Base-by-base conservation (phyloP, 2,888 invertebrate genomes). In the Pachycephus smyrnensis region DNA sequence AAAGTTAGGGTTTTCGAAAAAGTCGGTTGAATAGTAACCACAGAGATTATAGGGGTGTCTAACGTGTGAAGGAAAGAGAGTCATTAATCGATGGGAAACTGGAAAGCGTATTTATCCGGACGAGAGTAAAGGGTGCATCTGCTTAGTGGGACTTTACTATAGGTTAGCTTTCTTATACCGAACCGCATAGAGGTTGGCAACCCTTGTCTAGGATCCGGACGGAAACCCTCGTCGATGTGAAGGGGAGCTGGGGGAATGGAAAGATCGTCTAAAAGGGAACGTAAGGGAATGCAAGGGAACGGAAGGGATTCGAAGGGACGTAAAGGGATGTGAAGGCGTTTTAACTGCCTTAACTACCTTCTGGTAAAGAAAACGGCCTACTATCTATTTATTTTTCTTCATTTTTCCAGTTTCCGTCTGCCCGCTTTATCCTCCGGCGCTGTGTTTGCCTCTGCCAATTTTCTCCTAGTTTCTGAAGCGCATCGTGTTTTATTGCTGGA, bases 41-140 rank as follows among this genome's bases (percentile, higher is more conserved):
- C 55, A 23, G 23, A 55, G 55, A 23, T 55, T 55, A 55, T 9
- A 23, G 55, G 55, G 55, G 15, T 55, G 23, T 55, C 15, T 23
- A 55, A 23, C 55, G 55, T 55, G 55, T 23, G 23, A 55, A 55
- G 23, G 23, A 55, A 55, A 76, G 77, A 75, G 75, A 74, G 77
- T 78, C 80, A 80, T 82, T 82, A 82, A 80, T 82, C 82, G 82
- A 82, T 82, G 55, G 55, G 55, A 82, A 82, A 80, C 82, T 82
- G 82, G 79, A 82, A 82, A 82, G 80, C 79, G 80, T 82, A 80
- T 82, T 80, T 78, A 79, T 77, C 68, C 35, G 75, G 40, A 80
- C 77, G 76, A 77, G 75, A 79, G 79, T 80, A 80, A 75, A 78
- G 75, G 78, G 80, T 78, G 71, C 80, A 55, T 55, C 55, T 55